Evolutionary conservation across 2,113 vertebrate genomes (phyloP).

Genomic region (Piaya cayana): DNA sequence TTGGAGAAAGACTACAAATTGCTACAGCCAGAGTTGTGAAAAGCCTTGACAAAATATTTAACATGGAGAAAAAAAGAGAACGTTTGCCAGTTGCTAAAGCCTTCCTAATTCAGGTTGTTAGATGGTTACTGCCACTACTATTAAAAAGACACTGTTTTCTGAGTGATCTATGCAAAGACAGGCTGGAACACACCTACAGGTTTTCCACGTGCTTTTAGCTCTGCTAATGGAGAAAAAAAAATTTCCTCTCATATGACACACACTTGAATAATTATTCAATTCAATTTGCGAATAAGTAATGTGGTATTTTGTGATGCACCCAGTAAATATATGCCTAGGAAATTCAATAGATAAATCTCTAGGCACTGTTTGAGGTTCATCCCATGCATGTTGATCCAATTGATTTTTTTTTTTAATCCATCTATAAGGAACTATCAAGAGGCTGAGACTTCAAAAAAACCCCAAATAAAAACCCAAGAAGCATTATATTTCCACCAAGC

Average conservation of each 20-base stretch:
- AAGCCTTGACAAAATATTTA: slow-evolving; percentile 57
- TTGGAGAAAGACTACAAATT: neutral
- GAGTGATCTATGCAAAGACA: neutral
- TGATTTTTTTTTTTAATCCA: neutral
- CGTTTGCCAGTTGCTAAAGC: neutral
- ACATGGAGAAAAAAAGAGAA: neutral
- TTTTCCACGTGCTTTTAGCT: slow-evolving; percentile 1
- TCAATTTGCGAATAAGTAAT: slow-evolving; percentile 35
- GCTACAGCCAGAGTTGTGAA: slow-evolving; percentile 25
- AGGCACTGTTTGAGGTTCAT: neutral
- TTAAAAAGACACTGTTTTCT: slow-evolving; percentile 5
- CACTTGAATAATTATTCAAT: slow-evolving; percentile 33
- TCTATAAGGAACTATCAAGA: neutral
- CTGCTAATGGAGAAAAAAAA: neutral
- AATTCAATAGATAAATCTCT: neutral
- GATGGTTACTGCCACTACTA: slow-evolving; percentile 22
- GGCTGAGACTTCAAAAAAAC: neutral
- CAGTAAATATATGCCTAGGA: neutral
- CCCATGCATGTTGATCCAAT: neutral
- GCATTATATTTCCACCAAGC: neutral
- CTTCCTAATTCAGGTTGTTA: slow-evolving; percentile 24
- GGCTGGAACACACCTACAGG: slow-evolving; percentile 35
- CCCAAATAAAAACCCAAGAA: neutral
- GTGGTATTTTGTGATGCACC: neutral
- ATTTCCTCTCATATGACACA: neutral